Percentiles rank a stretch among this genome's conserved stretches.
Conservation (phyloP, 2,113 vertebrate species). For the Dipodomys merriami region DNA sequence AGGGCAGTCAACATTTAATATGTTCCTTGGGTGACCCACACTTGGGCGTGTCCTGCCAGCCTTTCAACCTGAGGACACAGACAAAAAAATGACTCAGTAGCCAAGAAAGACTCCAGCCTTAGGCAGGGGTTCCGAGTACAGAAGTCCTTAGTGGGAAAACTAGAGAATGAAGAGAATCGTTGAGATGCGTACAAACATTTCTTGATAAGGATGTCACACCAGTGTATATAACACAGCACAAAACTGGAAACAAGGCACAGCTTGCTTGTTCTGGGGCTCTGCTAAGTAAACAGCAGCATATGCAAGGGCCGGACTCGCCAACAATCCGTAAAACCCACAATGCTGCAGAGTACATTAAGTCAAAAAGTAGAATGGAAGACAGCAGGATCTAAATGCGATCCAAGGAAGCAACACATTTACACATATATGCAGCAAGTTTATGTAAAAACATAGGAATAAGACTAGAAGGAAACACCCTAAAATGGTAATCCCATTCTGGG, state of each 20-base stretch:
- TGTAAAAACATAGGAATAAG: not conserved
- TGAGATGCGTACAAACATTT: not conserved
- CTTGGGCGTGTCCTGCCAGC: not conserved
- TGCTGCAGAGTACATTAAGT: not conserved
- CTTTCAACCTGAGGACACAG: not conserved
- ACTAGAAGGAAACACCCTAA: not conserved
- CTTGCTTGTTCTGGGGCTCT: not conserved
- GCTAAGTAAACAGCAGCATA: not conserved
- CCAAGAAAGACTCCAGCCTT: not conserved
- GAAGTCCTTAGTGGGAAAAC: not conserved
- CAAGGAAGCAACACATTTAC: not conserved
- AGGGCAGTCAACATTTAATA: not conserved
- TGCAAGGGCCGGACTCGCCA: accelerated
- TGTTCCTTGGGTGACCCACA: not conserved
- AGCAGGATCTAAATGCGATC: not conserved
- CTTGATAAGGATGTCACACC: not conserved
- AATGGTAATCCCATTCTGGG: not conserved
- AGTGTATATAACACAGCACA: not conserved
- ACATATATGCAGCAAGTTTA: too few relatives aligned
- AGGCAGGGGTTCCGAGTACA: not conserved
- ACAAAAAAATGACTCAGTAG: not conserved
- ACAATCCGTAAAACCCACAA: not conserved
- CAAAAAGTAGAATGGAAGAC: not conserved
- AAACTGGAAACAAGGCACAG: not conserved
- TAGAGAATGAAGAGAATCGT: not conserved